Evolutionary conservation across 2,113 vertebrate species (phyloP).

Genomic region (Suricata suricatta): DNA sequence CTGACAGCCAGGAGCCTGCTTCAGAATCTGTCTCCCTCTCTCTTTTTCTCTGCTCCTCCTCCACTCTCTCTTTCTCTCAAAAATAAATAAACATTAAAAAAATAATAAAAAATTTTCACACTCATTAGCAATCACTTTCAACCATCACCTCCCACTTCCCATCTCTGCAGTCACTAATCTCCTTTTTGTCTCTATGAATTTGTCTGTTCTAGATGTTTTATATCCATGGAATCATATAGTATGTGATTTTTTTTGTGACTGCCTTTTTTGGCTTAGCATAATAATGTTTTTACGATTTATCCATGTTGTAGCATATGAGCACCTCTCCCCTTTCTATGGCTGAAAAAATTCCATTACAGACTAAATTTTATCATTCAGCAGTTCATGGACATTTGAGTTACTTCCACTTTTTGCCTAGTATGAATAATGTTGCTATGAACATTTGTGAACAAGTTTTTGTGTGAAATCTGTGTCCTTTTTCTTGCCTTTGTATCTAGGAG

Average conservation of each 20-base stretch:
- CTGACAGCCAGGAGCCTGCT: no score
- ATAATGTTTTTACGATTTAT: not conserved
- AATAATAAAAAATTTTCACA: not conserved
- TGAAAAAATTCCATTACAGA: not conserved
- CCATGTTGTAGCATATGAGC: not conserved
- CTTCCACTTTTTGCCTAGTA: not conserved
- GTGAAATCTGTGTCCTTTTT: not conserved
- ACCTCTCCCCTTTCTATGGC: not conserved
- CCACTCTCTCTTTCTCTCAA: no score
- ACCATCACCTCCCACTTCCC: not conserved
- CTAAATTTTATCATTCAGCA: not conserved
- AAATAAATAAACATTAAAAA: no score
- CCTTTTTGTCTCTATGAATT: slow-evolving; percentile 8
- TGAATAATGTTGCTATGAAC: not conserved
- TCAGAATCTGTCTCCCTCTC: no score
- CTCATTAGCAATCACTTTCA: not conserved
- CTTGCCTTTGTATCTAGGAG: not conserved
- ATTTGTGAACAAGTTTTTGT: not conserved
- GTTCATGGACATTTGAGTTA: not conserved
- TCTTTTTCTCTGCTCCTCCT: no score
- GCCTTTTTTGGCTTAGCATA: not conserved
- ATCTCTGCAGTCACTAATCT: not conserved
- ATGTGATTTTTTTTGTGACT: not conserved
- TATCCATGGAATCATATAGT: not conserved
- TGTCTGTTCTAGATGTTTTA: not conserved